Percentiles rank a stretch among this genome's conserved stretches.
phyloP scores from a whole-genome alignment of 1,140 invertebrate species.

The Ips nitidus region DNA sequence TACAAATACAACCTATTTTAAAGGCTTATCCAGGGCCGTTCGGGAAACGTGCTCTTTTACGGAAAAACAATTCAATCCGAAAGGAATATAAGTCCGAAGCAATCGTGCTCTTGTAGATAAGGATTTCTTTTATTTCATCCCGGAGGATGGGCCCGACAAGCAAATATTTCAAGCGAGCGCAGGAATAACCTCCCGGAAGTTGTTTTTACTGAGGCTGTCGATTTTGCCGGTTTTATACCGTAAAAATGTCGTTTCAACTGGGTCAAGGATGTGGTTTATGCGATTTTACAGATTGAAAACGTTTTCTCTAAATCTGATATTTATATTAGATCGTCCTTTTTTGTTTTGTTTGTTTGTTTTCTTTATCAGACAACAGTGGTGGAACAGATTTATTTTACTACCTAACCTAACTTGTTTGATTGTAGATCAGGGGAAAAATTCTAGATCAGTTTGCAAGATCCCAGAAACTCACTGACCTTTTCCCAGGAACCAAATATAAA shows the following conservation, averaged over 20 bases:
- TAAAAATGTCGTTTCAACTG: neutral
- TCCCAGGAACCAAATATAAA: constrained; percentile 75
- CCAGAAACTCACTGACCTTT: constrained; percentile 70
- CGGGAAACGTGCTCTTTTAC: constrained; percentile 16
- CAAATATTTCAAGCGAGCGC: constrained; percentile 3
- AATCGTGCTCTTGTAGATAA: constrained; percentile 17
- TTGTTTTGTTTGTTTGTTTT: too few relatives aligned
- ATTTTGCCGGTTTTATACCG: neutral
- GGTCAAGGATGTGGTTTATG: too few relatives aligned
- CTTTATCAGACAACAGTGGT: neutral
- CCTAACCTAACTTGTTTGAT: constrained; percentile 2
- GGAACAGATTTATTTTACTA: neutral
- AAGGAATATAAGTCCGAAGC: constrained; percentile 21
- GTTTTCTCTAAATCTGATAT: too few relatives aligned
- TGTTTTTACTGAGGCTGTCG: neutral
- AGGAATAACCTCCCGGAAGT: neutral
- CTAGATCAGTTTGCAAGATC: constrained; percentile 69
- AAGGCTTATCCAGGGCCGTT: constrained; percentile 21
- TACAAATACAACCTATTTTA: constrained; percentile 29
- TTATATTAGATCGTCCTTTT: too few relatives aligned
- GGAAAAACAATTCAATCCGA: constrained; percentile 27
- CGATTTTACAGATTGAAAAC: too few relatives aligned
- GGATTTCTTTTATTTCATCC: constrained; percentile 8
- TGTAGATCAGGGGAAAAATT: constrained; percentile 70
- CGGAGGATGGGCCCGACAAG: constrained; percentile 4